Conservation (phyloP, 2,113 vertebrate species). For the Tachysurus fulvidraco region DNA sequence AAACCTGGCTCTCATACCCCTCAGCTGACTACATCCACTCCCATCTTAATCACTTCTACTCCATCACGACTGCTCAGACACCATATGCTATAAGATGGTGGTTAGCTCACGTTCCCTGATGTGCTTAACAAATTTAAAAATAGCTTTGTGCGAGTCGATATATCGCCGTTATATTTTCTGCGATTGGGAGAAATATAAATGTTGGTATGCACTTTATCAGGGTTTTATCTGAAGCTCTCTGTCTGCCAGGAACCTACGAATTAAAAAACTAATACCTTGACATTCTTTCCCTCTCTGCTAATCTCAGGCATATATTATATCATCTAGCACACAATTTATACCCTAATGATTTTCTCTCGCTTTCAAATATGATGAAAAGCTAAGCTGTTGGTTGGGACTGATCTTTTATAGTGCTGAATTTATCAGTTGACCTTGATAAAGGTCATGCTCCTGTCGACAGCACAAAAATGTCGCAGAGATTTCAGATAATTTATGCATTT, state of each 20-base stretch:
- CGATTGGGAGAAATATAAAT: not conserved
- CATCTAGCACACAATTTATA: no score
- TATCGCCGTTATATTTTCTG: not conserved
- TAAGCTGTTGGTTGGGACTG: not conserved
- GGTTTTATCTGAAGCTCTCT: not conserved
- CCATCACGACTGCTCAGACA: slow-evolving; percentile 22
- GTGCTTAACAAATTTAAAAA: not conserved
- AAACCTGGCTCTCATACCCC: slow-evolving; percentile 48
- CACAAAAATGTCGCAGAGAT: no score
- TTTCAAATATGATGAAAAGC: not conserved
- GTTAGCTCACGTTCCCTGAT: not conserved
- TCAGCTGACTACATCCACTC: slow-evolving; percentile 21
- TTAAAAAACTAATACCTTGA: not conserved
- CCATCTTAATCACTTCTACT: slow-evolving; percentile 45
- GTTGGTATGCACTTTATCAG: not conserved
- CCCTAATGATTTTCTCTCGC: not conserved
- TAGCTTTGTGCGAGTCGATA: not conserved
- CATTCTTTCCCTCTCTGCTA: no score
- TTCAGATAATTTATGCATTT: no score
- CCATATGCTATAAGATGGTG: no score
- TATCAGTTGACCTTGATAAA: no score
- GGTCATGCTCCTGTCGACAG: no score
- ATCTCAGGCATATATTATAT: not conserved
- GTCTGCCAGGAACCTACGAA: not conserved
- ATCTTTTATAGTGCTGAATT: not conserved